Conservation (phyloP, 1,140 invertebrate species). For the Drosophila seguyi region DNA sequence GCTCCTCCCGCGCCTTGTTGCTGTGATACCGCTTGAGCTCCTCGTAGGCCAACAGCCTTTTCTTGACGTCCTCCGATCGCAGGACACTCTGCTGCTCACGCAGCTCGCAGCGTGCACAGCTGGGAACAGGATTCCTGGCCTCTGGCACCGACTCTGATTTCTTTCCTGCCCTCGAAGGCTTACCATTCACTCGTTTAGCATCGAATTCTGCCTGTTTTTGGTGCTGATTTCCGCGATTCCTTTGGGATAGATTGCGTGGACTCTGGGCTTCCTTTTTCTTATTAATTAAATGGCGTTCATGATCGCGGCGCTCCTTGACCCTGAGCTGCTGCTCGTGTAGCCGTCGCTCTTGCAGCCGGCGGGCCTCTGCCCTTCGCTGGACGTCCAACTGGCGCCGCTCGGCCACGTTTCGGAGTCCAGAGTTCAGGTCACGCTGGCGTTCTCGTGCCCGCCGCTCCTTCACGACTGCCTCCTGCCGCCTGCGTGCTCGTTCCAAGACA, state of each 20-base stretch:
- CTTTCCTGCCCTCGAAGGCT: neutral
- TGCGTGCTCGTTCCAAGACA: neutral
- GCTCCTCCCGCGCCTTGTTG: neutral
- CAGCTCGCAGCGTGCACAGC: no score
- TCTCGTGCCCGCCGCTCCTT: neutral
- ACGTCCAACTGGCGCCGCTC: neutral
- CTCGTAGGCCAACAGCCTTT: neutral
- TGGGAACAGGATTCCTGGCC: no score
- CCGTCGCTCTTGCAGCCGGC: neutral
- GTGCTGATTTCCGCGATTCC: no score
- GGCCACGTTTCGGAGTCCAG: neutral
- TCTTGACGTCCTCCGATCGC: neutral
- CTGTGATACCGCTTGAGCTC: neutral
- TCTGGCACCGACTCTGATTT: no score
- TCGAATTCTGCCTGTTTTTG: neutral
- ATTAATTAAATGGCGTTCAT: neutral
- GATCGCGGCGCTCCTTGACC: slow-evolving; percentile 11
- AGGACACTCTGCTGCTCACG: neutral
- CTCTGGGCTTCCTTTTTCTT: neutral
- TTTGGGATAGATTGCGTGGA: neutral
- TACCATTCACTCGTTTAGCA: rapidly evolving
- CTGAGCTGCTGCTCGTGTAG: slow-evolving; percentile 1
- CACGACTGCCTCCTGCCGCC: neutral
- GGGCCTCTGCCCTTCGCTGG: neutral
- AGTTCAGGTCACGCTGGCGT: neutral